Base-by-base conservation (phyloP, 2,888 invertebrate species). In the Apotomis betuletana region DNA sequence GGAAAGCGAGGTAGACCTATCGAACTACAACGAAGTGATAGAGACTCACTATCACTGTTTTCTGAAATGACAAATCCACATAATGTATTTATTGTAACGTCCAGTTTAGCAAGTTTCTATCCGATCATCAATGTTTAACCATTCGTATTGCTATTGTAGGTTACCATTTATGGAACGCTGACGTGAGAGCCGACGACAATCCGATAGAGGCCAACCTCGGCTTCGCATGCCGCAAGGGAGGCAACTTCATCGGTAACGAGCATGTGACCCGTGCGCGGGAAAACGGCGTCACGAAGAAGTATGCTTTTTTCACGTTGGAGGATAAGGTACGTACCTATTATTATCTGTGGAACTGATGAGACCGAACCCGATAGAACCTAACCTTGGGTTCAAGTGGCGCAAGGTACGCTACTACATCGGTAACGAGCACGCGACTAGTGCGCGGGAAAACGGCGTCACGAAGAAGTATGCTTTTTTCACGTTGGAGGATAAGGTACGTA, bases 101-200 rank as follows among this genome's bases (percentile, higher is more conserved):
- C 41, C 41, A 41, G 41, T 41, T 41, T 41, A 6, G 5, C 6
- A 6, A 6, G 6, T 41, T 41, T 41, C 5, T 41, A 6, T 38
- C 10, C 0, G 3, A 9, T 9, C 10, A 49, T 41, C 36, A 38
- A 36, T 4, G 36, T 9, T 36, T 38, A 12, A 36, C 5, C 12
- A 12, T 57, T 49, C 3, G 12, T 38, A 57, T 57, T 27, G 36
- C 0, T 57, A 5, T 12, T 63, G 3, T 77, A 96, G 96, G 98
- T 52, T 97, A 96, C 83, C 97, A 97, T 80, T 92, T 98, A 77
- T 98, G 98, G 97, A 96, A 97, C 81, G 94, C 94, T 6, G 98
- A 98, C 85, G 85, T 98, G 57, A 94, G 98, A 77, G 90, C 95
- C 0, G 96, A 97, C 78, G 98, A 98, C 83, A 97, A 96, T 78